Evolutionary conservation across 2,797 vertebrate genomes (phyloP), one percentile per base, ranked within the genome.

Genomic region (Smutsia temminckii): DNA sequence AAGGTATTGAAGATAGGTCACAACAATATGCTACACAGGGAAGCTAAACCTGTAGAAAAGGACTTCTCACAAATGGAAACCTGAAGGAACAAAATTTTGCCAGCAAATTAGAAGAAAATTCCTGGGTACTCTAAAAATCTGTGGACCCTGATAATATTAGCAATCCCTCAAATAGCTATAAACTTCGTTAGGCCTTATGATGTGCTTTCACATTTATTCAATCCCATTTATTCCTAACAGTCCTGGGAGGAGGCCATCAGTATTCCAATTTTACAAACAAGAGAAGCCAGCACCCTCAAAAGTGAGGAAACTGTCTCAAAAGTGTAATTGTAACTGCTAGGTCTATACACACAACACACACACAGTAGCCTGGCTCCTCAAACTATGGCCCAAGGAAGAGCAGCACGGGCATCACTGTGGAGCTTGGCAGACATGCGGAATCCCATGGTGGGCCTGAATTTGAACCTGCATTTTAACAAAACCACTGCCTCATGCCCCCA

Each of bases 21-120:
- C 49, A 51, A 64, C 27, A 87, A 86, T 94, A 92, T 91, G 64
- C 14, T 55, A 40, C 59, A 86, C 3, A 46, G 63, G 61, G 51
- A 93, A 23, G 34, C 21, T 85, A 46, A 80, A 37, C 57, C 27
- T 91, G 46, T 27, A 85, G 78, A 95, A 90, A 66, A n/a, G 5
- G 3, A 95, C 42, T 89, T 85, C 66, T 96, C 61, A 51, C 21
- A 94, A 95, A 88, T 11, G 51, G 77, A 88, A 96, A 93, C 42
- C 18, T 88, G 40, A 95, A 97, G 18, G 10, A 75, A 79, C 53
- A 71, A 78, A 94, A 93, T 85, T 37, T 93, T 85, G 49, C 61
- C 71, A 51, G 42, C 29, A 97, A 84, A 91, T 87, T 8, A 97
- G 46, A 88, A 92, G 63, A 89, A 85, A 89, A 78, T 61, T 85